phyloP scores from a whole-genome alignment of 1,140 invertebrate species.

The Copidosoma floridanum region DNA sequence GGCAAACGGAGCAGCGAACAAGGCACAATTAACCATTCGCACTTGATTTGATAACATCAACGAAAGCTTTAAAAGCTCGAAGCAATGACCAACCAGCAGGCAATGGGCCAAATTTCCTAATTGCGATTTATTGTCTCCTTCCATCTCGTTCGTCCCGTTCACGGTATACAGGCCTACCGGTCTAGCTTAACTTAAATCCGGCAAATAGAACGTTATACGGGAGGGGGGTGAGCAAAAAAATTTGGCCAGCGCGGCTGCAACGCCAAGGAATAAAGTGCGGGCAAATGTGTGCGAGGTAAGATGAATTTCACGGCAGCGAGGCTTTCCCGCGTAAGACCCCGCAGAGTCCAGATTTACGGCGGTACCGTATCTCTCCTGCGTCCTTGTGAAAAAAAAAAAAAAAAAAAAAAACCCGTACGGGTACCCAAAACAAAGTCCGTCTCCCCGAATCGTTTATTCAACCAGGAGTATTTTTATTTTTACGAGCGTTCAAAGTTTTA shows the following conservation, averaged over 20 bases:
- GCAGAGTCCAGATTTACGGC: too few relatives aligned
- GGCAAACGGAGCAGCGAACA: neutral
- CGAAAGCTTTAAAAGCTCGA: neutral
- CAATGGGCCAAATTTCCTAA: slow-evolving; percentile 1
- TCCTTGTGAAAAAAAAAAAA: too few relatives aligned
- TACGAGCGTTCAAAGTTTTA: too few relatives aligned
- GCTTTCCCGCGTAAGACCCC: too few relatives aligned
- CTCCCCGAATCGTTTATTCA: too few relatives aligned
- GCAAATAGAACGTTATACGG: neutral
- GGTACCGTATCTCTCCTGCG: too few relatives aligned
- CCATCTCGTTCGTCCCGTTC: neutral
- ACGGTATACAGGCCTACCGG: neutral
- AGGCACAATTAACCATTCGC: neutral
- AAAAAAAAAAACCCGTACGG: too few relatives aligned
- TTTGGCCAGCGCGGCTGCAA: neutral
- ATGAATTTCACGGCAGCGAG: too few relatives aligned
- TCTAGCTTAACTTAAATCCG: neutral
- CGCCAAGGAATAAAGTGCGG: too few relatives aligned
- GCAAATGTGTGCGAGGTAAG: too few relatives aligned
- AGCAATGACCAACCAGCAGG: neutral
- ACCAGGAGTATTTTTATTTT: too few relatives aligned
- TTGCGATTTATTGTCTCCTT: slow-evolving; percentile 12
- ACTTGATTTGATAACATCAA: neutral
- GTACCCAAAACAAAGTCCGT: too few relatives aligned
- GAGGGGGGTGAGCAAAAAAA: neutral